These are phyloP conservation scores for Ptilodon capucinus DNA, from an alignment of 2,888 invertebrate species.

Conservation along the genomic window DNA sequence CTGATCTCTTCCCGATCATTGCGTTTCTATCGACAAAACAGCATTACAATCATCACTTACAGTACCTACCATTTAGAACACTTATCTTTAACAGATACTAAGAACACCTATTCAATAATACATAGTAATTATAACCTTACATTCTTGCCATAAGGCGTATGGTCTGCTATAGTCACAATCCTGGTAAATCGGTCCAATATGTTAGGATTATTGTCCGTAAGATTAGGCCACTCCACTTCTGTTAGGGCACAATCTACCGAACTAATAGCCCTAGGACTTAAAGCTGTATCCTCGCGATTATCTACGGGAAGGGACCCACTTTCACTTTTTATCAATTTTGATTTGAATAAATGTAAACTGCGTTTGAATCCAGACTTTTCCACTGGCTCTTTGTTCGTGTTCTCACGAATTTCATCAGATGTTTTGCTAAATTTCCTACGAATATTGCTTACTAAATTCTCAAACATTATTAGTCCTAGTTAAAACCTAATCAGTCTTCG, in stretches of 20 bases:
- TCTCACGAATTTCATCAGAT: slow-evolving; percentile 49
- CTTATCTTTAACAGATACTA: not conserved
- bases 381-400: slow-evolving; percentile 32
- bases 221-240: slow-evolving; percentile 81
- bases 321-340: slow-evolving; percentile 57
- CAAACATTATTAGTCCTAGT: slow-evolving; percentile 78
- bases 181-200: slow-evolving; percentile 76
- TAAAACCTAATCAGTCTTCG: slow-evolving; percentile 73
- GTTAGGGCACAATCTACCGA: slow-evolving; percentile 67
- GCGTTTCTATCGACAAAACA: slow-evolving; percentile 85
- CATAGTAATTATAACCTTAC: slow-evolving; percentile 35
- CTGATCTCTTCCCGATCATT: slow-evolving; percentile 97
- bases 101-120: not conserved
- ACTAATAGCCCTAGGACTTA: slow-evolving; percentile 82
- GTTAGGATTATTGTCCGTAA: slow-evolving; percentile 73
- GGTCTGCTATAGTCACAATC: slow-evolving; percentile 61
- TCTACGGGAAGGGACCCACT: slow-evolving; percentile 39
- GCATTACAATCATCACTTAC: not conserved
- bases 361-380: slow-evolving; percentile 62
- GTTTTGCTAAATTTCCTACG: slow-evolving; percentile 70
- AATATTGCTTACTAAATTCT: slow-evolving; percentile 68
- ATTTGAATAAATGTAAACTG: slow-evolving; percentile 61
- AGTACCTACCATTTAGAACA: not conserved
- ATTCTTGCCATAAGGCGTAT: slow-evolving; percentile 47
- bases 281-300: slow-evolving; percentile 64